phyloP scores from a whole-genome alignment of 2,888 invertebrate genomes.

The Drosophila niveifrons region DNA sequence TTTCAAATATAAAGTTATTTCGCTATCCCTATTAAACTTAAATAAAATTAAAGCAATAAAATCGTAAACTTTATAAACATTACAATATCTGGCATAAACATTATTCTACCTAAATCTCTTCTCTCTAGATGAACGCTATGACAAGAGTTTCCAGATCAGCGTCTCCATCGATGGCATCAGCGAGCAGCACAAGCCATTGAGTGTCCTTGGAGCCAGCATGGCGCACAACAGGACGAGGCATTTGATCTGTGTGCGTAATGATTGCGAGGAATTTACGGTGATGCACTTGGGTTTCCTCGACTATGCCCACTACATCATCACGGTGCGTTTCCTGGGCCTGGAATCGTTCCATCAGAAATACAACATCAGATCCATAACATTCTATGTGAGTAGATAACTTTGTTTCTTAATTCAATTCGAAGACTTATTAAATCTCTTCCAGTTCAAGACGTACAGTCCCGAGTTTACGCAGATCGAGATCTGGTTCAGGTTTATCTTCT shows the following conservation, averaged over 20 bases:
- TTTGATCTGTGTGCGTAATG: conserved; percentile 91
- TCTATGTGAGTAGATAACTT: conserved; percentile 90
- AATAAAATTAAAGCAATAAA: too few relatives aligned
- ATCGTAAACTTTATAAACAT: too few relatives aligned
- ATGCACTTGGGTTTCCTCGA: conserved; percentile 95
- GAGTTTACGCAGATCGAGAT: conserved; percentile 98
- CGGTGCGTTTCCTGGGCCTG: conserved; percentile 93
- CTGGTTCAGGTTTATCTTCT: conserved; percentile 97
- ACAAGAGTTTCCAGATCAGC: conserved; percentile 94
- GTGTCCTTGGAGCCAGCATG: conserved; percentile 88
- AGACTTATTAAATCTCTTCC: conserved; percentile 52
- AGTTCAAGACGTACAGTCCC: conserved; percentile 98
- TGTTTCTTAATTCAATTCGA: not conserved
- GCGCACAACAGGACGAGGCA: conserved; percentile 93
- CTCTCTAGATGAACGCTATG: conserved; percentile 92
- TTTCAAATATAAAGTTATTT: too few relatives aligned
- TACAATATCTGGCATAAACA: too few relatives aligned
- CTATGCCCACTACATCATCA: conserved; percentile 94
- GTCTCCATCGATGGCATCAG: conserved; percentile 93
- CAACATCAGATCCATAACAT: conserved; percentile 92
- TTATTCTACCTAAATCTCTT: too few relatives aligned
- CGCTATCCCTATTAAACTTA: too few relatives aligned
- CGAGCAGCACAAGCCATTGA: conserved; percentile 90
- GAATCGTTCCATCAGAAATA: conserved; percentile 94
- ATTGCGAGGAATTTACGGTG: conserved; percentile 94